These are phyloP conservation scores for Dicyrtomina minuta DNA, from an alignment of 2,888 invertebrate genomes.

Conservation along the genomic window DNA sequence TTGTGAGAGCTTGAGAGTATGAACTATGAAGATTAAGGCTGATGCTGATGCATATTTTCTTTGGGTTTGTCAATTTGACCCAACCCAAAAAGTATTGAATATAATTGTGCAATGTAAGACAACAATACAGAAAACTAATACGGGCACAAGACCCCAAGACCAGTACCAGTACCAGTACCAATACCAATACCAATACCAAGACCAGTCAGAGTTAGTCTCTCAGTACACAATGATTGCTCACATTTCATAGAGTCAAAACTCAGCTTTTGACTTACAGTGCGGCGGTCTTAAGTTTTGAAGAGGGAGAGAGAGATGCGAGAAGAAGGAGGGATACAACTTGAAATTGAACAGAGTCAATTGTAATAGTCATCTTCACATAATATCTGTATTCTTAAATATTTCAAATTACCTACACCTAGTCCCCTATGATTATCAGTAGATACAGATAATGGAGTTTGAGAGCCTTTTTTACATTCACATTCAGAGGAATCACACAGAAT, in stretches of 20 bases:
- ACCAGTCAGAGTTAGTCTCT: neutral
- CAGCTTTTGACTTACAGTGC: neutral
- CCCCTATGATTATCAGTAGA: no score
- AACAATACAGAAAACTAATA: constrained; percentile 29
- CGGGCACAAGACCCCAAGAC: constrained; percentile 23
- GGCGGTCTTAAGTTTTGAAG: neutral
- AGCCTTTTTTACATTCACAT: neutral
- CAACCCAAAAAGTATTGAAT: constrained; percentile 28
- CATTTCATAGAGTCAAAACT: neutral
- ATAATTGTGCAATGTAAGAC: constrained; percentile 29
- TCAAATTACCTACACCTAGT: no score
- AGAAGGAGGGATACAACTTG: no score
- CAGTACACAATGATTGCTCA: neutral
- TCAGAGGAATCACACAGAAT: no score
- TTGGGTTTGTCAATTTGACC: constrained; percentile 31
- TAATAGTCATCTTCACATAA: no score
- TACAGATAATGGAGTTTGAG: no score
- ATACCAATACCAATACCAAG: neutral
- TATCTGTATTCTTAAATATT: no score
- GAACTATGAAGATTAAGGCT: constrained; percentile 19
- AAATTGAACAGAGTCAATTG: no score
- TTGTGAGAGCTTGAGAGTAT: constrained; percentile 1
- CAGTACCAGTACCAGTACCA: neutral
- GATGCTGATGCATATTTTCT: constrained; percentile 14
- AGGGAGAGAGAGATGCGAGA: constrained; percentile 10